A percentile compares a stretch with the other conserved stretches of the same genome.
Conservation (phyloP, 1,140 invertebrate genomes). For the Drosophila subpulchrella region DNA sequence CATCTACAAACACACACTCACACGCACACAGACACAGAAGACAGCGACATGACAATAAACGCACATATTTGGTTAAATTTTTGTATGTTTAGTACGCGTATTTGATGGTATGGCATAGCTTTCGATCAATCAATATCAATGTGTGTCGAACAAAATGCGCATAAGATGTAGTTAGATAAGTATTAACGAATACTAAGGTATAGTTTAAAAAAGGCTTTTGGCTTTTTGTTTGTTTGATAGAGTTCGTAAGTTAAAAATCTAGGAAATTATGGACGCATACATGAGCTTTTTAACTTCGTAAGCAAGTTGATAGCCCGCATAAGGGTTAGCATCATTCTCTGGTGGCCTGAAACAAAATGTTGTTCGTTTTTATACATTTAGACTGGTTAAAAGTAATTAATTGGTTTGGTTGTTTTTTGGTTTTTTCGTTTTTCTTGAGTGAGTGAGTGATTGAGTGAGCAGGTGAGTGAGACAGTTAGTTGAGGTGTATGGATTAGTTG, state of each 20-base stretch:
- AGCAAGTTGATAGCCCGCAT: conserved; percentile 98
- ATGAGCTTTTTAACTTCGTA: conserved; percentile 99
- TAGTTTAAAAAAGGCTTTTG: conserved; percentile 64
- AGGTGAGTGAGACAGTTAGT: conserved; percentile 58
- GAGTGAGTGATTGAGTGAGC: conserved; percentile 18
- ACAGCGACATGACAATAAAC: conserved; percentile 68
- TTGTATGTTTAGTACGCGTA: conserved; percentile 49
- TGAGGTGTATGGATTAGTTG: conserved; percentile 56
- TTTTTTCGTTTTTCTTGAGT: conserved; percentile 31
- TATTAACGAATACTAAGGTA: conserved; percentile 78
- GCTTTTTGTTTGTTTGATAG: conserved; percentile 43
- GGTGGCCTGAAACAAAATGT: conserved; percentile 89
- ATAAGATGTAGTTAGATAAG: conserved; percentile 72
- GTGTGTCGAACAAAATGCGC: conserved; percentile 77
- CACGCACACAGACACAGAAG: conserved; percentile 53
- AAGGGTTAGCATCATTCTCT: conserved; percentile 92
- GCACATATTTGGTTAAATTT: conserved; percentile 55
- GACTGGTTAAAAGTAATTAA: conserved; percentile 65
- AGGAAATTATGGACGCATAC: conserved; percentile 90
- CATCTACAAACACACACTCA: conserved; percentile 45
- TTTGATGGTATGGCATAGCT: conserved; percentile 73
- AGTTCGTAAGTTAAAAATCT: conserved; percentile 71
- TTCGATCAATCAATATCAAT: conserved; percentile 73
- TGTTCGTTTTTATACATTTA: conserved; percentile 81
- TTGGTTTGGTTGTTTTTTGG: conserved; percentile 36